Conservation (phyloP, 2,797 vertebrate genomes). For the Spondyliosoma cantharus region DNA sequence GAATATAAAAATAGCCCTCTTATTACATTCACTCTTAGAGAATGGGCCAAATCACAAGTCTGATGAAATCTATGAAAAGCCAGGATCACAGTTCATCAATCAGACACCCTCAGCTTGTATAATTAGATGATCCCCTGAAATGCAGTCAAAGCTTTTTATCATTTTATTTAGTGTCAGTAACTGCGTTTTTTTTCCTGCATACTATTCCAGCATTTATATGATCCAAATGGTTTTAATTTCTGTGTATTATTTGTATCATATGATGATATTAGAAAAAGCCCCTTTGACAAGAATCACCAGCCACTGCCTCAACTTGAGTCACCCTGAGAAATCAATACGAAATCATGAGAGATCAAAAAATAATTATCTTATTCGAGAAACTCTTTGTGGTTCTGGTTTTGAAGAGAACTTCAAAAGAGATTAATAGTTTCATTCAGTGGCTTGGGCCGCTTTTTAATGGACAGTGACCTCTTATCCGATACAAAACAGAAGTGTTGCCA, state of each 20-base stretch:
- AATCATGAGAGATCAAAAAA: constrained; percentile 61
- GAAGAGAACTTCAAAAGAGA: constrained; percentile 27
- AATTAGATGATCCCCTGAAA: constrained; percentile 40
- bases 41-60: constrained; percentile 50
- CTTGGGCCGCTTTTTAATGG: constrained; percentile 11
- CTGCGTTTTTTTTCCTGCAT: constrained; percentile 7
- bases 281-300: constrained; percentile 41
- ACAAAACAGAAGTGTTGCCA: constrained; percentile 17
- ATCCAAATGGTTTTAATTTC: constrained; percentile 48
- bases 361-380: constrained; percentile 59
- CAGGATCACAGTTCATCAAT: constrained; percentile 49
- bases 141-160: constrained; percentile 40
- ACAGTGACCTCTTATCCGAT: constrained; percentile 7
- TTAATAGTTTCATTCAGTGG: constrained; percentile 16
- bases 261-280: constrained; percentile 13
- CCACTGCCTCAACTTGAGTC: constrained; percentile 13
- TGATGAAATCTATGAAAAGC: constrained; percentile 58
- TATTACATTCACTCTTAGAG: constrained; percentile 49
- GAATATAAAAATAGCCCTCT: constrained; percentile 57
- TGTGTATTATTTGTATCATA: constrained; percentile 57
- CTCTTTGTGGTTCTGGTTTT: constrained; percentile 40
- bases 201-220: constrained; percentile 27
- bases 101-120: constrained; percentile 34
- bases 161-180: constrained; percentile 50
- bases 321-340: constrained; percentile 70